These are phyloP conservation scores for Oncorhynchus clarkii DNA, from an alignment of 2,113 vertebrate species.

Conservation along the genomic window DNA sequence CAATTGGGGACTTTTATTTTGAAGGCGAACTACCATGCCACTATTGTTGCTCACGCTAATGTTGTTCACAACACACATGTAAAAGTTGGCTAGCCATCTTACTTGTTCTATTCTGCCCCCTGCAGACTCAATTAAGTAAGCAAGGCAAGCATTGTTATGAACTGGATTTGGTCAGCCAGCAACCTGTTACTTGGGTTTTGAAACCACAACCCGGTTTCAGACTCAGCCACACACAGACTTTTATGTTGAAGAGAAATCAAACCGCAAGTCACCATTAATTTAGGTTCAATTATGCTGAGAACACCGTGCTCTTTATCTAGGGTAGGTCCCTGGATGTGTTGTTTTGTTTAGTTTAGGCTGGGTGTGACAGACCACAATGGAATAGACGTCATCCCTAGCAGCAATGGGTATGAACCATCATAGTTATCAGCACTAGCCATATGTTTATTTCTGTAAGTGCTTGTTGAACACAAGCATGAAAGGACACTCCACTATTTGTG, in stretches of 20 bases:
- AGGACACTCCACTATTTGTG: background rate
- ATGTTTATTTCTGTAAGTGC: conserved; percentile 30
- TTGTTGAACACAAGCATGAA: conserved; percentile 7
- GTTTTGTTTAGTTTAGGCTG: background rate
- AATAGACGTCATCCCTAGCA: background rate
- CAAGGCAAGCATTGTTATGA: background rate
- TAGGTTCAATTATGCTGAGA: background rate
- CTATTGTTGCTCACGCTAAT: no score
- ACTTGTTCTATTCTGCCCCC: background rate
- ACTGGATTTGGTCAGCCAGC: background rate
- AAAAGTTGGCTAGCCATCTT: background rate
- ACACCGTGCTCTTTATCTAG: background rate
- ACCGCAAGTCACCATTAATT: background rate
- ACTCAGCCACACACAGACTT: background rate
- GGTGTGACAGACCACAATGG: background rate
- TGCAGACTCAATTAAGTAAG: background rate
- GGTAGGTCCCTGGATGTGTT: background rate
- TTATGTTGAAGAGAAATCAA: background rate
- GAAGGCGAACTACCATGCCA: no score
- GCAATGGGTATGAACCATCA: background rate
- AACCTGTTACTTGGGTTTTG: no score
- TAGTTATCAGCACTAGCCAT: conserved; percentile 44
- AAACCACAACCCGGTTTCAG: background rate
- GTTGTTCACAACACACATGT: no score
- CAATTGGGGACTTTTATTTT: no score